Percentiles rank a stretch among this genome's conserved stretches.
These are phyloP conservation scores for Andrena haemorrhoa DNA, from an alignment of 2,888 invertebrate genomes.

Conservation along the genomic window DNA sequence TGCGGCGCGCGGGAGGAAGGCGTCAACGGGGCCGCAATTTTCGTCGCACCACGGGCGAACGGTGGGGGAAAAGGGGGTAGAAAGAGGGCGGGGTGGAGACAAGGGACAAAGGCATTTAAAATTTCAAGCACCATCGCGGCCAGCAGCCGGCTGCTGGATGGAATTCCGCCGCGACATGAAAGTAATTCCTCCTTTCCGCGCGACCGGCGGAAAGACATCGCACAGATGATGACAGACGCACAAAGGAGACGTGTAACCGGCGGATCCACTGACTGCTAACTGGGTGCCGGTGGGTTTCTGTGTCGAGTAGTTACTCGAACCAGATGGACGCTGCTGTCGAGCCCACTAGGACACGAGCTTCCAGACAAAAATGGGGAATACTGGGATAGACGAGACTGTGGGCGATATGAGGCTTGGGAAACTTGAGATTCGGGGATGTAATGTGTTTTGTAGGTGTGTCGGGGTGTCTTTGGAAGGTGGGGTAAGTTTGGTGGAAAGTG, in stretches of 20 bases:
- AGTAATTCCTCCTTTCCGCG: conserved; percentile 58
- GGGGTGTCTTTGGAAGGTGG: too few species aligned
- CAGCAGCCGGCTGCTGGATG: conserved; percentile 36
- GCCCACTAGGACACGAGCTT: neutral
- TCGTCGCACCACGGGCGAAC: conserved; percentile 2
- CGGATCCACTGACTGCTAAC: conserved; percentile 20
- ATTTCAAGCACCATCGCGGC: conserved; percentile 59
- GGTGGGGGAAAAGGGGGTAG: conserved; percentile 25
- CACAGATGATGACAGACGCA: conserved; percentile 18
- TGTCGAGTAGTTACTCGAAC: conserved; percentile 1
- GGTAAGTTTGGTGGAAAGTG: too few species aligned
- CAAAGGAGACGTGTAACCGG: conserved; percentile 21
- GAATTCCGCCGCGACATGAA: conserved; percentile 55
- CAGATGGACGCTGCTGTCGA: neutral
- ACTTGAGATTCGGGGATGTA: too few species aligned
- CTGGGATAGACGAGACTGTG: too few species aligned
- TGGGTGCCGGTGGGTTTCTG: conserved; percentile 6
- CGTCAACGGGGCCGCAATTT: conserved; percentile 49
- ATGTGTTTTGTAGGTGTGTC: too few species aligned
- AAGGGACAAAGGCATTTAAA: conserved; percentile 66
- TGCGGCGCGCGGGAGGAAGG: neutral
- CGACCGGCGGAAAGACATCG: conserved; percentile 10
- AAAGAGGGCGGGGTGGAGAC: conserved; percentile 29
- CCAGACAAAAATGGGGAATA: too few species aligned
- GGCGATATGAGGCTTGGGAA: too few species aligned